Percentiles rank a stretch among this genome's conserved stretches.
Conservation (phyloP, 2,797 vertebrate species). For the Esox masquinongy region DNA sequence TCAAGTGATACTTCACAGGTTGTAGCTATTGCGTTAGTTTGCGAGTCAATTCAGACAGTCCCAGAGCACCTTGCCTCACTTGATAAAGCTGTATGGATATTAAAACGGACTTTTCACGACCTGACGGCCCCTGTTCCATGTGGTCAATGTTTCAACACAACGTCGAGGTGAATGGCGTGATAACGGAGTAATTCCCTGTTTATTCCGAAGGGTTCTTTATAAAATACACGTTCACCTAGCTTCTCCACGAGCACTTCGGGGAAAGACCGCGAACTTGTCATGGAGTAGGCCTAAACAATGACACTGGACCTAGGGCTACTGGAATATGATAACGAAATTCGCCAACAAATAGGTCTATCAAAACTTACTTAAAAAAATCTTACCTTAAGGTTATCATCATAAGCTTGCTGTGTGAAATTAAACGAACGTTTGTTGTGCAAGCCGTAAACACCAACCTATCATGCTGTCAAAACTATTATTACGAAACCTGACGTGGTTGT, state of each 20-base stretch:
- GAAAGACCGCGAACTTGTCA: background rate
- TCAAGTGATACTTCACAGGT: conserved; percentile 1
- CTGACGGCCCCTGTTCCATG: background rate
- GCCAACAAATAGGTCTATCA: background rate
- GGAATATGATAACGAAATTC: background rate
- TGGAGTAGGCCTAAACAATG: background rate
- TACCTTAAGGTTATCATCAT: background rate
- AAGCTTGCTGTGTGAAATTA: too few relatives aligned
- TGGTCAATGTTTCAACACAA: background rate
- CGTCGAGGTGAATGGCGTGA: background rate
- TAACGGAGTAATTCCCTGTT: background rate
- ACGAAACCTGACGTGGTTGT: background rate
- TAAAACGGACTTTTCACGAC: background rate
- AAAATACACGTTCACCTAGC: background rate
- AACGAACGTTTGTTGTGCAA: too few relatives aligned
- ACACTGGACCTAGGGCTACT: background rate
- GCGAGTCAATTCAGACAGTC: background rate
- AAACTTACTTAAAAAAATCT: background rate
- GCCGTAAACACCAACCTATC: too few relatives aligned
- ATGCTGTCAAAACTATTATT: background rate
- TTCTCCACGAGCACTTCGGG: background rate
- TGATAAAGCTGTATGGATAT: background rate
- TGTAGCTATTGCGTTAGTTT: background rate
- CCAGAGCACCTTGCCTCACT: background rate
- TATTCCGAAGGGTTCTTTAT: background rate